Percentiles rank a stretch among this genome's conserved stretches.
Evolutionary conservation across 2,888 invertebrate genomes (phyloP).

Genomic region (Caenorhabditis afra): DNA sequence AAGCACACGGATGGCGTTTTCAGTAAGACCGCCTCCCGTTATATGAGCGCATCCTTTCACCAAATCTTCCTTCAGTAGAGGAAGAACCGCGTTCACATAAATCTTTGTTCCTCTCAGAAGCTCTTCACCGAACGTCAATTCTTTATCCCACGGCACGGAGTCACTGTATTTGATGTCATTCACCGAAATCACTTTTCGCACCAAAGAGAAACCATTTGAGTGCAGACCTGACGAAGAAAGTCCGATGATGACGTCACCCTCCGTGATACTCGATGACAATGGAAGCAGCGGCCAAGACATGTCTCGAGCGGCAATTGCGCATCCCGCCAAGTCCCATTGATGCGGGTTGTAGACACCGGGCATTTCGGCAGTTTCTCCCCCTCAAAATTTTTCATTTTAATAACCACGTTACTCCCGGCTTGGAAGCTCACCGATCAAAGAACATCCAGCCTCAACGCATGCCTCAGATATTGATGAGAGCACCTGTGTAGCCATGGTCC

Average conservation of each 20-base stretch:
- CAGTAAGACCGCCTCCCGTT: constrained; percentile 92
- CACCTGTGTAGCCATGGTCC: constrained; percentile 81
- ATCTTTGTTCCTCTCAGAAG: constrained; percentile 90
- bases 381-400: constrained; percentile 82
- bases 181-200: constrained; percentile 60
- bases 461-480: constrained; percentile 92
- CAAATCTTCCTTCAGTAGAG: constrained; percentile 86
- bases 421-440: constrained; percentile 90
- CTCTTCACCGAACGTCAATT: constrained; percentile 83
- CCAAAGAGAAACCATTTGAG: constrained; percentile 91
- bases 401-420: no score
- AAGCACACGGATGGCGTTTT: constrained; percentile 91
- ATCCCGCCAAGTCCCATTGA: constrained; percentile 96
- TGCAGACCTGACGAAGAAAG: constrained; percentile 93
- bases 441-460: constrained; percentile 90
- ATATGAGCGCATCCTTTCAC: constrained; percentile 86
- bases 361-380: constrained; percentile 98
- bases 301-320: constrained; percentile 94
- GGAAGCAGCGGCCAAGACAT: constrained; percentile 83
- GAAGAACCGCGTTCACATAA: constrained; percentile 88
- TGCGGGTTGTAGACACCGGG: constrained; percentile 91
- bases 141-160: constrained; percentile 55
- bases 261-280: constrained; percentile 82
- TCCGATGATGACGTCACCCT: constrained; percentile 90
- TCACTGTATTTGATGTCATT: constrained; percentile 57